These are phyloP conservation scores for Sebastes flavidus DNA, from an alignment of 2,797 vertebrate genomes.

Conservation along the genomic window DNA sequence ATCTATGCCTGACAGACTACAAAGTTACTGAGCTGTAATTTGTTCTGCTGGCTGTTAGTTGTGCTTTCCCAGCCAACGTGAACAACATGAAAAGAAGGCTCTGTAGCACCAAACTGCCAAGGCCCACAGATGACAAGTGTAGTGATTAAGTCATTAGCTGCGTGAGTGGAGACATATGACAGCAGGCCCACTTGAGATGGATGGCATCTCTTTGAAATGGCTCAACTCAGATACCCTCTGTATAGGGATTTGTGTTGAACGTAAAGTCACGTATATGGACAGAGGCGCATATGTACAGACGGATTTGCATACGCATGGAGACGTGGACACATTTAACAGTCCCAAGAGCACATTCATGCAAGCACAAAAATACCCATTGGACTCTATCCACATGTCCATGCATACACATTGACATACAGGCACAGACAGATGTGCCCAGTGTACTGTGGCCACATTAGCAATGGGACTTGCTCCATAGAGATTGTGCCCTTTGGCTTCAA, in stretches of 20 bases:
- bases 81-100: slow-evolving; percentile 49
- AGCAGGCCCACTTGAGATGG: slow-evolving; percentile 9
- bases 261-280: background rate
- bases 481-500: slow-evolving; percentile 34
- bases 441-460: slow-evolving; percentile 38
- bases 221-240: background rate
- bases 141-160: slow-evolving; percentile 61
- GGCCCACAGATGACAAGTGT: slow-evolving; percentile 49
- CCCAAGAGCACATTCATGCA: background rate
- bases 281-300: background rate
- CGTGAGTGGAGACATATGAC: slow-evolving; percentile 54
- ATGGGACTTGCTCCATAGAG: slow-evolving; percentile 31
- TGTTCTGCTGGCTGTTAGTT: slow-evolving; percentile 32
- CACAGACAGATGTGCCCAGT: slow-evolving; percentile 22
- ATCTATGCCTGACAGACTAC: slow-evolving; percentile 18
- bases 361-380: background rate
- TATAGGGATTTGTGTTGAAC: background rate
- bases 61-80: slow-evolving; percentile 39
- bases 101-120: slow-evolving; percentile 22
- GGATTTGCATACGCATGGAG: background rate
- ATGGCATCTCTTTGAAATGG: slow-evolving; percentile 19
- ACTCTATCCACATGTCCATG: background rate
- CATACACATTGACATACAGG: background rate
- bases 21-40: slow-evolving; percentile 42
- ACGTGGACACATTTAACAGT: slow-evolving; percentile 1